phyloP scores from a whole-genome alignment of 2,888 invertebrate species.

The Eupeodes latifasciatus region DNA sequence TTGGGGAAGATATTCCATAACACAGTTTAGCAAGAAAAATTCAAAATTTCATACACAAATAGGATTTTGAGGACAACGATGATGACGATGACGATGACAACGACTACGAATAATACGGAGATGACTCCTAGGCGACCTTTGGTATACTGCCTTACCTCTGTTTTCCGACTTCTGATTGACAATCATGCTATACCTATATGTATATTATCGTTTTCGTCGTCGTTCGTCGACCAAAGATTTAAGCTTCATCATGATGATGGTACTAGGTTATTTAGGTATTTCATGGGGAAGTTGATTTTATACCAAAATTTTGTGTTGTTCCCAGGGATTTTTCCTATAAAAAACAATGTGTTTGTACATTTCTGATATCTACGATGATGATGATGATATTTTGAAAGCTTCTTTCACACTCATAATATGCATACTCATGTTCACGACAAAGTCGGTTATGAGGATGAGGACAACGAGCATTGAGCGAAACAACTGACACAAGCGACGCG shows the following conservation, averaged over 20 bases:
- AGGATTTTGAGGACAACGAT: constrained; percentile 14
- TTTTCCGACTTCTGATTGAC: constrained; percentile 1
- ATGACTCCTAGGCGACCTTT: constrained; percentile 17
- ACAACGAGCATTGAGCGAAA: background rate
- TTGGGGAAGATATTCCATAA: constrained; percentile 2
- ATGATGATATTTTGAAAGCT: constrained; percentile 34
- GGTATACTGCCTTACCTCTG: background rate
- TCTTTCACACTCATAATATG: constrained; percentile 35
- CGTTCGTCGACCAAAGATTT: background rate
- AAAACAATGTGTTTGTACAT: constrained; percentile 30
- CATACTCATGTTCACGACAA: background rate
- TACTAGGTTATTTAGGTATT: background rate
- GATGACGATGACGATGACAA: too few species aligned
- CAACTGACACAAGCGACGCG: background rate
- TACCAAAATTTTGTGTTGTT: constrained; percentile 45
- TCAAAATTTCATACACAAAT: constrained; percentile 8
- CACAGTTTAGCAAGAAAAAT: constrained; percentile 36
- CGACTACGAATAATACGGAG: background rate
- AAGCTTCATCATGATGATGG: background rate
- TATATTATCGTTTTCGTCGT: background rate
- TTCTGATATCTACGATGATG: background rate
- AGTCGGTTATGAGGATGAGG: background rate
- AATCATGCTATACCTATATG: background rate
- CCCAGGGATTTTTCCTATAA: constrained; percentile 34
- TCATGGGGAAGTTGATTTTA: constrained; percentile 23